Evolutionary conservation across 2,888 invertebrate species (phyloP), one percentile per base, ranked within the genome.

Genomic region (Agrilus cyanescens): DNA sequence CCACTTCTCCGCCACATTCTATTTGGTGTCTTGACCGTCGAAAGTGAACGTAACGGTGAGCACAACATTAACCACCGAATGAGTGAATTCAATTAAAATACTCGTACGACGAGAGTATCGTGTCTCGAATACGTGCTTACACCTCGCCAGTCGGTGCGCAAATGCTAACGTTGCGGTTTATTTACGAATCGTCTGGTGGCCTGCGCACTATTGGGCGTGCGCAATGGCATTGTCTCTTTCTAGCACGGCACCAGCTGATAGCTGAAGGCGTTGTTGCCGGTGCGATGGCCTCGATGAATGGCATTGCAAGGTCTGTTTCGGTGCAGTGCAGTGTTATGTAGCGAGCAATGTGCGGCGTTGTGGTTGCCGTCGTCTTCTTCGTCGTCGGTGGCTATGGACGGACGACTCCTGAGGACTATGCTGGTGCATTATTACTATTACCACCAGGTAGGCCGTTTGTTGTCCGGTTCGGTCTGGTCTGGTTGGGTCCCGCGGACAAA

Each of bases 241-340:
- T 46, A 50, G 57, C 50, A 46, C 53, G 59, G 57, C 62, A 61
- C 64, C 67, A 68, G 63, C 63, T 62, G 62, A 60, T 50, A 51
- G 57, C 60, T 56, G 56, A 61, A 57, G 61, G 62, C 61, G 53
- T 57, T 57, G 63, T 59, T 63, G 62, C 62, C 64, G 64, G 57
- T 65, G 77, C 77, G 77, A 73, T 75, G 74, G 70, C 76, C 74
- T 73, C 76, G 75, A 75, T 78, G 76, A 77, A 77, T 76, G 77
- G 72, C 71, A 72, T 65, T 68, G 70, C 69, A 71, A 69, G 66
- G 65, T 64, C 65, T 65, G 62, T 65, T 62, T 63, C 62, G 64
- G 63, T 66, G 69, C 68, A 68, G 59, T 63, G 63, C 61, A 58
- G 62, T 59, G 61, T 44, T 44, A 48, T 52, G 50, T 48, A 50